Evolutionary conservation across 2,113 vertebrate species (phyloP).

Genomic region (Benitochromis conjunctus): DNA sequence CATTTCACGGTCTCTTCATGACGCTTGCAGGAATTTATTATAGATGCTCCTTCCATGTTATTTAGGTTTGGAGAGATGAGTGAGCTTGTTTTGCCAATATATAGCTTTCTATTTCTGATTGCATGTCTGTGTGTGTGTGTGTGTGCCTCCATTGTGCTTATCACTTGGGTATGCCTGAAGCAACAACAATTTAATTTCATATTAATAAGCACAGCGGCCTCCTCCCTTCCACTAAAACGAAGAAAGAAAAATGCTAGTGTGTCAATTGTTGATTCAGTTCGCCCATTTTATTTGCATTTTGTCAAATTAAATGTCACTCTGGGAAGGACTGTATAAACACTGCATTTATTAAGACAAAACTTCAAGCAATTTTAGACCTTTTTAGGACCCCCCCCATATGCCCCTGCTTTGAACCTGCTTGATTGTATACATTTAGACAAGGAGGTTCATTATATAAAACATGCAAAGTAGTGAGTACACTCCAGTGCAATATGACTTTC

Average conservation of each 20-base stretch:
- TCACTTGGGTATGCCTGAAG: constrained; percentile 41
- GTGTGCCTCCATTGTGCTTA: constrained; percentile 1
- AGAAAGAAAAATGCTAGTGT: neutral
- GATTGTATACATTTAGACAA: neutral
- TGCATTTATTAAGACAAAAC: constrained; percentile 21
- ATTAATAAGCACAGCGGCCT: constrained; percentile 43
- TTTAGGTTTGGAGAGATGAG: constrained; percentile 36
- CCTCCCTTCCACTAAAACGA: neutral
- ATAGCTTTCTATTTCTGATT: constrained; percentile 17
- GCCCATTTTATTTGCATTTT: constrained; percentile 48
- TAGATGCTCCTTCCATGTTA: constrained; percentile 25
- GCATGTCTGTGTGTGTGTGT: neutral
- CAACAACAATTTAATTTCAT: constrained; percentile 49
- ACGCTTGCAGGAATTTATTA: constrained; percentile 20
- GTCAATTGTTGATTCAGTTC: constrained; percentile 45
- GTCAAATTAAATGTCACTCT: constrained; percentile 48
- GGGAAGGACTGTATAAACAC: neutral
- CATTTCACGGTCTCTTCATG: neutral
- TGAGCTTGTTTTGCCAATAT: constrained; percentile 20
- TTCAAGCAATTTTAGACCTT: neutral
- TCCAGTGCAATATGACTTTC: neutral
- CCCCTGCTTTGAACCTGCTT: neutral
- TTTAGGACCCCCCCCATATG: neutral
- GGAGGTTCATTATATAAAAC: neutral
- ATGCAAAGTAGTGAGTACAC: neutral